Percentiles rank a stretch among this genome's conserved stretches.
Conservation (phyloP, 2,888 invertebrate species). For the Hydraecia micacea region DNA sequence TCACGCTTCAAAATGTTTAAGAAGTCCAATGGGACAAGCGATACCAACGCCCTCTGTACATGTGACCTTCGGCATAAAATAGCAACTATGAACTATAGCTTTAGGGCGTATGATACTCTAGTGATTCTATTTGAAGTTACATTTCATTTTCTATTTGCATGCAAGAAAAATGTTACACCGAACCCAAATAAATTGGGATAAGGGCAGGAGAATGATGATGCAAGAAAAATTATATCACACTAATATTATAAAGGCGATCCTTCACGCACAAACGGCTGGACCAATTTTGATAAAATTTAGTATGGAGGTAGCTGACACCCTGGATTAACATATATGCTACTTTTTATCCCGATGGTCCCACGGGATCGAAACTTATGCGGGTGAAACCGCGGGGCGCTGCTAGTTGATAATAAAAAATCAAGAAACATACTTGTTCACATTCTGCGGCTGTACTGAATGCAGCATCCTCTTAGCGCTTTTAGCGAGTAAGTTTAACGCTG, state of each 20-base stretch:
- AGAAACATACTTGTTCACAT: slow-evolving; percentile 87
- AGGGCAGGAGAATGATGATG: not conserved
- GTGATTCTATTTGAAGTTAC: not conserved
- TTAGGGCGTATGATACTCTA: not conserved
- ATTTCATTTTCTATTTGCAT: not conserved
- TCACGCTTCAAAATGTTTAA: not conserved
- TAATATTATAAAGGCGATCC: too few species aligned
- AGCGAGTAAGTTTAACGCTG: slow-evolving; percentile 91
- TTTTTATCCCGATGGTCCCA: too few species aligned
- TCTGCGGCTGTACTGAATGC: slow-evolving; percentile 90
- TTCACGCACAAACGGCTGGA: too few species aligned
- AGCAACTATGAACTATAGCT: slow-evolving; percentile 85
- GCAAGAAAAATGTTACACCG: not conserved
- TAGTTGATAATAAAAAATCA: not conserved
- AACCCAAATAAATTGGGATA: not conserved
- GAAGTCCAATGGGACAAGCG: not conserved
- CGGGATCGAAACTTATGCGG: too few species aligned
- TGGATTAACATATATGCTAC: too few species aligned
- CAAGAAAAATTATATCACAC: not conserved
- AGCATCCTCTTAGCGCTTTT: slow-evolving; percentile 93
- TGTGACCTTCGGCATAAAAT: slow-evolving; percentile 86
- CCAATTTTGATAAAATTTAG: too few species aligned
- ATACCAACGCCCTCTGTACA: slow-evolving; percentile 21
- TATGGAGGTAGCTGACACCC: too few species aligned
- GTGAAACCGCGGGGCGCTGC: too few species aligned